Conservation (phyloP, 1,140 invertebrate species). For the Stegodyphus mimosarum region DNA sequence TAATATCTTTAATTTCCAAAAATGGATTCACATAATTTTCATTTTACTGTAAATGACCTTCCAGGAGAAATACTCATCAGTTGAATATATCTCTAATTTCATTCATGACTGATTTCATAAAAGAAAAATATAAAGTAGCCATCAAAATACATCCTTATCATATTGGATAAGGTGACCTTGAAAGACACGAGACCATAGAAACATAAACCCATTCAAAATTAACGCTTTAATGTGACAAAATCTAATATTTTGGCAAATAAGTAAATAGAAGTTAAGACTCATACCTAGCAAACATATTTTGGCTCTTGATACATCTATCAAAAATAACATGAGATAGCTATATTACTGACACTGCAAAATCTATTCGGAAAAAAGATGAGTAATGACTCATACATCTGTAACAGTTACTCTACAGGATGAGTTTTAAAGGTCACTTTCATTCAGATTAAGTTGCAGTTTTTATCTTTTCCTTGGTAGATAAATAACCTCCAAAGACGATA, state of each 20-base stretch:
- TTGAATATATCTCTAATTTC: too few species aligned
- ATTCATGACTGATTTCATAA: too few species aligned
- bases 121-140: too few species aligned
- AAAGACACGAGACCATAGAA: too few species aligned
- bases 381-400: constrained; percentile 39
- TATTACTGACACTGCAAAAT: neutral
- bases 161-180: too few species aligned
- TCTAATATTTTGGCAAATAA: neutral
- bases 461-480: constrained; percentile 46
- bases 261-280: neutral
- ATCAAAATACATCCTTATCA: too few species aligned
- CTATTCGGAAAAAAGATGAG: neutral
- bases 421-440: constrained; percentile 49
- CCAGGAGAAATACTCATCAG: too few species aligned
- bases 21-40: too few species aligned
- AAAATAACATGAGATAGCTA: neutral
- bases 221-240: neutral
- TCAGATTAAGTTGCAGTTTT: constrained; percentile 41
- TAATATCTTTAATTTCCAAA: neutral
- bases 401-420: constrained; percentile 20
- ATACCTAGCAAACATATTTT: neutral
- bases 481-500: neutral
- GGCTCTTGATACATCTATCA: neutral
- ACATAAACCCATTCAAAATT: too few species aligned
- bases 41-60: too few species aligned